phyloP scores from a whole-genome alignment of 2,888 invertebrate genomes.

The Steinernema carpocapsae region DNA sequence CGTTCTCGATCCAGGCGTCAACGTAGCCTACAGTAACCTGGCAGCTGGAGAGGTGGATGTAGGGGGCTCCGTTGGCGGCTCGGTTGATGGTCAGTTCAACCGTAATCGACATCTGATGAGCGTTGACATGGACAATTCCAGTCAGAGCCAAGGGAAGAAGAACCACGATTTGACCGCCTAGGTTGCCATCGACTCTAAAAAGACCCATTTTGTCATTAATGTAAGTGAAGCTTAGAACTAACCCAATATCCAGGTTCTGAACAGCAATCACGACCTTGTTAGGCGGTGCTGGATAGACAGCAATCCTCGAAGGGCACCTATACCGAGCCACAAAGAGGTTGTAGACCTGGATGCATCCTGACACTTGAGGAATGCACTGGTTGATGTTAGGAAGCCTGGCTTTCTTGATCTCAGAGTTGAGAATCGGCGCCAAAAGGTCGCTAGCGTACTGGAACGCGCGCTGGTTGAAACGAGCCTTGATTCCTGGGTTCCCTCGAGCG shows the following conservation, averaged over 20 bases:
- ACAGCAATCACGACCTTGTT: slow-evolving; percentile 62
- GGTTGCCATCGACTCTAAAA: slow-evolving; percentile 64
- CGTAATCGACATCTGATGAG: slow-evolving; percentile 56
- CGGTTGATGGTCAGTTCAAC: slow-evolving; percentile 55
- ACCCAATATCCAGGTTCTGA: slow-evolving; percentile 66
- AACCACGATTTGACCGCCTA: slow-evolving; percentile 64
- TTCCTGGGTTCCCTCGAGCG: slow-evolving; percentile 58
- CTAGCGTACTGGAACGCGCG: slow-evolving; percentile 64
- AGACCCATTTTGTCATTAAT: background rate
- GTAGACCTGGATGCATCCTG: slow-evolving; percentile 65
- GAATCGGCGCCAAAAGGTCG: slow-evolving; percentile 53
- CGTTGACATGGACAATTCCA: slow-evolving; percentile 64
- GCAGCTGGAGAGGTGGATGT: slow-evolving; percentile 55
- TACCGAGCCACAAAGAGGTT: slow-evolving; percentile 65
- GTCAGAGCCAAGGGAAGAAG: slow-evolving; percentile 62
- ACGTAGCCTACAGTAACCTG: slow-evolving; percentile 56
- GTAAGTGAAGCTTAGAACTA: slow-evolving; percentile 20
- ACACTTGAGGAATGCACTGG: slow-evolving; percentile 62
- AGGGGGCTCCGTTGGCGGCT: slow-evolving; percentile 50
- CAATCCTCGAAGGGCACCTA: slow-evolving; percentile 59
- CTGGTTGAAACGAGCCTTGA: slow-evolving; percentile 61
- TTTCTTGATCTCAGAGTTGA: slow-evolving; percentile 59
- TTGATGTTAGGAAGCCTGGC: slow-evolving; percentile 63
- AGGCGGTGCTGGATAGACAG: slow-evolving; percentile 63
- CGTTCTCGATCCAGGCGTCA: slow-evolving; percentile 66